phyloP scores from a whole-genome alignment of 2,888 invertebrate species.

The Melanchra persicariae region DNA sequence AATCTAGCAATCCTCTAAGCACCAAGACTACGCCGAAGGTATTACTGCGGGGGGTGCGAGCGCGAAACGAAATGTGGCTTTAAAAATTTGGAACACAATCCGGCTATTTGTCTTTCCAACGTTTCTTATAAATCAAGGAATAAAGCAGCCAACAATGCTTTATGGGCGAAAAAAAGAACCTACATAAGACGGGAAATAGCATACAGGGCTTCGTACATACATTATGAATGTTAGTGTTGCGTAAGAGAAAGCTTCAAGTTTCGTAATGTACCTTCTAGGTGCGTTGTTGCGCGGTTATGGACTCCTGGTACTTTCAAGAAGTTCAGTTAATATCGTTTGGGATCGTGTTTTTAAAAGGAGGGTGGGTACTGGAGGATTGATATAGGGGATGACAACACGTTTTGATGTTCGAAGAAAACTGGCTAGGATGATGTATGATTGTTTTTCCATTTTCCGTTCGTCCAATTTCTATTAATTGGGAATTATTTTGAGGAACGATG shows the following conservation, averaged over 20 bases:
- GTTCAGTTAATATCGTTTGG: slow-evolving; percentile 22
- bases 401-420: slow-evolving; percentile 3
- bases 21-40: slow-evolving; percentile 81
- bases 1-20: slow-evolving; percentile 69
- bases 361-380: background rate
- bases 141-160: slow-evolving; percentile 92
- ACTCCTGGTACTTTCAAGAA: slow-evolving; percentile 48
- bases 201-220: slow-evolving; percentile 87
- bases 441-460: slow-evolving; percentile 13
- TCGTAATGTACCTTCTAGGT: slow-evolving; percentile 62
- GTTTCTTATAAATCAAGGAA: slow-evolving; percentile 93
- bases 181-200: slow-evolving; percentile 90
- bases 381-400: slow-evolving; percentile 15
- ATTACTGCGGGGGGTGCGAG: slow-evolving; percentile 84
- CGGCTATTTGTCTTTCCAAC: slow-evolving; percentile 94
- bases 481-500: slow-evolving; percentile 13
- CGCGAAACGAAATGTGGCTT: slow-evolving; percentile 94
- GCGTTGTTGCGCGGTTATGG: slow-evolving; percentile 55
- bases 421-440: slow-evolving; percentile 20
- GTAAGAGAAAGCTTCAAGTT: slow-evolving; percentile 81
- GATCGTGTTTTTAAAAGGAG: slow-evolving; percentile 32
- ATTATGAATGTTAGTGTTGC: slow-evolving; percentile 88
- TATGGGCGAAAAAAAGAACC: slow-evolving; percentile 91
- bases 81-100: slow-evolving; percentile 95
- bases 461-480: slow-evolving; percentile 27